Percentiles rank a stretch among this genome's conserved stretches.
Conservation (phyloP, 2,797 vertebrate species). For the Neosilurus mollespiculum region DNA sequence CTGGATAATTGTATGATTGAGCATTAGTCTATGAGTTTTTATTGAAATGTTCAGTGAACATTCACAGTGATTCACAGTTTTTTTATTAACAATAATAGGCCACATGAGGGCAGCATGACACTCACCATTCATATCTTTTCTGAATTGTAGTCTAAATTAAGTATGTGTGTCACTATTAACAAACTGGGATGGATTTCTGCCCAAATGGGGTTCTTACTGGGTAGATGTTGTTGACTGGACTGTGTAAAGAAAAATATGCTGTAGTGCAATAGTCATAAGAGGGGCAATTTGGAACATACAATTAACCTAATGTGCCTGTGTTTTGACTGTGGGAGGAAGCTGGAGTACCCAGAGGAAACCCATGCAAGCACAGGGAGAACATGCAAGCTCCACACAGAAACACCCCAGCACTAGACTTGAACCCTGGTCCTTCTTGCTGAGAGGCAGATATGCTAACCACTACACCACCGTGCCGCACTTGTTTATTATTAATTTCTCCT, state of each 20-base stretch:
- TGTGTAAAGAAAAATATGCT: neutral
- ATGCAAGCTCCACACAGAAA: no score
- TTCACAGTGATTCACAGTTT: neutral
- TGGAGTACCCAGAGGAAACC: no score
- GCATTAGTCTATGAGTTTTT: neutral
- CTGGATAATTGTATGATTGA: neutral
- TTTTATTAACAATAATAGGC: neutral
- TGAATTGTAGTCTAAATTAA: neutral
- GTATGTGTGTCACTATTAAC: neutral
- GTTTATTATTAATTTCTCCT: neutral
- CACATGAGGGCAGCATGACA: constrained; percentile 32
- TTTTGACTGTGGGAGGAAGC: no score
- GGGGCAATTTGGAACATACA: no score
- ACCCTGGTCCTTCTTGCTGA: no score
- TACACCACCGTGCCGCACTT: no score
- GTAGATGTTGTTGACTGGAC: neutral
- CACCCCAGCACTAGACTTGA: no score
- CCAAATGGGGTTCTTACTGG: neutral
- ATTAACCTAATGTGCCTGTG: no score
- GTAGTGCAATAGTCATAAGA: neutral
- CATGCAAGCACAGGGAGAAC: no score
- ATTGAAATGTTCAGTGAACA: neutral
- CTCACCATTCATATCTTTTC: neutral
- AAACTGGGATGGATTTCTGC: neutral
- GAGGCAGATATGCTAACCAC: no score